phyloP scores from a whole-genome alignment of 1,140 invertebrate genomes.

The Drosophila kanapiae region DNA sequence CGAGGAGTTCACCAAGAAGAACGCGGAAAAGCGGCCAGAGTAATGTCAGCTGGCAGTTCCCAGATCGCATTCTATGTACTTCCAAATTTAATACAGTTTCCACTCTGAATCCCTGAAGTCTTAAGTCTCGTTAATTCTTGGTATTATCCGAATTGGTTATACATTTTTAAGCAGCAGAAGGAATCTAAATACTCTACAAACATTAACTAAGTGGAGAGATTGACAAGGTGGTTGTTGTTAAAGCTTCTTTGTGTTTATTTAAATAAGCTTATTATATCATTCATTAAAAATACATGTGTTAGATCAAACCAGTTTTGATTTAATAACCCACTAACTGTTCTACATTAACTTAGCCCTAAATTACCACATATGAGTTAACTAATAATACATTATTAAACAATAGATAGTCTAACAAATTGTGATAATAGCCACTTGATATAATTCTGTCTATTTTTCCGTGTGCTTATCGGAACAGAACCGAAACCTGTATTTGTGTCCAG shows the following conservation, averaged over 20 bases:
- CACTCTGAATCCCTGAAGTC: slow-evolving; percentile 8
- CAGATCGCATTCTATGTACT: slow-evolving; percentile 18
- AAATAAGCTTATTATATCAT: not conserved
- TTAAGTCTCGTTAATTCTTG: not conserved
- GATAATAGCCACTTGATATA: not conserved
- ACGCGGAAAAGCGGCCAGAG: slow-evolving; percentile 97
- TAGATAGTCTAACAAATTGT: not conserved
- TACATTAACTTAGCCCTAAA: not conserved
- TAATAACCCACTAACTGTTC: not conserved
- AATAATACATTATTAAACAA: not conserved
- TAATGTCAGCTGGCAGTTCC: slow-evolving; percentile 85
- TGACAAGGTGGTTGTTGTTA: not conserved
- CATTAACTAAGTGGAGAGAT: not conserved
- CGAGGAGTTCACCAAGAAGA: slow-evolving; percentile 99
- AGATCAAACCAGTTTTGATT: not conserved
- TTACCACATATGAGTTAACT: not conserved
- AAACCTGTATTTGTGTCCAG: not conserved
- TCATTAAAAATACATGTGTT: not conserved
- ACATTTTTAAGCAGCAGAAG: too few relatives aligned
- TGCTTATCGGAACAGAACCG: slow-evolving; percentile 12
- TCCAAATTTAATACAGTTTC: slow-evolving; percentile 53
- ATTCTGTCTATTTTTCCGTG: not conserved
- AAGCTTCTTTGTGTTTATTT: not conserved
- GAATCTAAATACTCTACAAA: not conserved
- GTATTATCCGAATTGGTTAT: not conserved